Conservation (phyloP, 2,888 invertebrate species). For the Cybosia mesomella region DNA sequence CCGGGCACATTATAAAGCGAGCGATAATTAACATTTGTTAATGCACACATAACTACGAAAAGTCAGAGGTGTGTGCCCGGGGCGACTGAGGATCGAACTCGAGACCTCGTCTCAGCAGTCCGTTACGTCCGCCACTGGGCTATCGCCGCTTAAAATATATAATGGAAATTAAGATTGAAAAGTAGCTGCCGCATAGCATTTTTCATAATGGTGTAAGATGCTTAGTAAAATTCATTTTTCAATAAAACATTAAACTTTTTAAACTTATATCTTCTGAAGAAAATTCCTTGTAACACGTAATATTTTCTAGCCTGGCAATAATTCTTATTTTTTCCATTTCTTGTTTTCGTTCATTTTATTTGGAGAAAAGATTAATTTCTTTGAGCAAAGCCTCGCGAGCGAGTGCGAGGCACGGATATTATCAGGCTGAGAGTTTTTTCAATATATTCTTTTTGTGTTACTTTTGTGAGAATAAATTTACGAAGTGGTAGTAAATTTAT, state of each 20-base stretch:
- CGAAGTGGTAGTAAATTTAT: background rate
- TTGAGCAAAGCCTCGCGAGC: conserved; percentile 25
- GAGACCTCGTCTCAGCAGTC: no score
- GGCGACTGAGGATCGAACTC: no score
- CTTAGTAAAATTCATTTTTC: no score
- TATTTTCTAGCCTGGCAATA: conserved; percentile 23
- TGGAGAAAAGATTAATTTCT: conserved; percentile 42
- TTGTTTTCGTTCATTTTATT: conserved; percentile 27
- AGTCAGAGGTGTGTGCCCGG: no score
- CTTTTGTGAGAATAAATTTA: conserved; percentile 8
- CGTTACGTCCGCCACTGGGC: no score
- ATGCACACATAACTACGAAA: no score
- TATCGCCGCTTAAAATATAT: no score
- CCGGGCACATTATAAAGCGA: no score
- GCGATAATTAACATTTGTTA: no score
- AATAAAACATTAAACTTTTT: background rate
- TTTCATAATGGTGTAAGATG: background rate
- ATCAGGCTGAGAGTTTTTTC: conserved; percentile 1
- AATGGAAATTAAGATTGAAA: background rate
- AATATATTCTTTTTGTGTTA: conserved; percentile 3
- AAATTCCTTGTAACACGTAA: conserved; percentile 6
- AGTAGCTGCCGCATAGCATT: background rate
- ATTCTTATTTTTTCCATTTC: conserved; percentile 23
- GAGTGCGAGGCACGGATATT: conserved; percentile 9
- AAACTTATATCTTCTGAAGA: conserved; percentile 2